phyloP scores from a whole-genome alignment of 2,888 invertebrate genomes.

The Melanchra persicariae region DNA sequence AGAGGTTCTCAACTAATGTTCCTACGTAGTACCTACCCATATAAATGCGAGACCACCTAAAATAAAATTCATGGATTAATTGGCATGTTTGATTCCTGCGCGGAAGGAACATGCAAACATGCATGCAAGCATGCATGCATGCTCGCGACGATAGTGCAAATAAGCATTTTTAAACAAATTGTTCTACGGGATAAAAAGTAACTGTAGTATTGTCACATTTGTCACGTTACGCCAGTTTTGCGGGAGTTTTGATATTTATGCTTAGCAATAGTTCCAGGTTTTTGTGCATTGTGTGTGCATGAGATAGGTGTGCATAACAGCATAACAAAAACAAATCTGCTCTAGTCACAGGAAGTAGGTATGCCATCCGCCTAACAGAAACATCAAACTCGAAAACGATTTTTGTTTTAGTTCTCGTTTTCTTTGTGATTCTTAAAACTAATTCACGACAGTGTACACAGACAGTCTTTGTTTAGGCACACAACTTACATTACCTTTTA shows the following conservation, averaged over 20 bases:
- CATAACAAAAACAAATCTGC: not conserved
- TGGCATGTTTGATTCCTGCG: not conserved
- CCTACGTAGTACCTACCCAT: too few species aligned
- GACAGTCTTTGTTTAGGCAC: slow-evolving; percentile 46
- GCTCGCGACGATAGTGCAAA: too few species aligned
- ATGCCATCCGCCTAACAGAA: slow-evolving; percentile 1
- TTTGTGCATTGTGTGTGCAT: not conserved
- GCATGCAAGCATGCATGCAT: too few species aligned
- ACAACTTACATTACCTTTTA: slow-evolving; percentile 49
- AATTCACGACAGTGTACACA: slow-evolving; percentile 23
- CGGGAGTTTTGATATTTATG: too few species aligned
- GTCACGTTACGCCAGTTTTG: not conserved
- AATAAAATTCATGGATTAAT: not conserved
- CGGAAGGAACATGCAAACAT: not conserved
- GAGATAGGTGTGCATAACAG: not conserved
- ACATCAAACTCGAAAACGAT: not conserved
- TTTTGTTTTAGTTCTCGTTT: slow-evolving; percentile 10
- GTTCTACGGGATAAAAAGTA: too few species aligned
- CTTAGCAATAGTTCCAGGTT: not conserved
- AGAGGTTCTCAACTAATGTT: too few species aligned
- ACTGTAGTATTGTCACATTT: too few species aligned
- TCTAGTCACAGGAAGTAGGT: not conserved
- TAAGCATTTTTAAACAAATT: too few species aligned
- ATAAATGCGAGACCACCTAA: too few species aligned
- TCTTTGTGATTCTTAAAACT: slow-evolving; percentile 39